Evolutionary conservation across 1,140 invertebrate species (phyloP).

Genomic region (Diorhabda carinulata): DNA sequence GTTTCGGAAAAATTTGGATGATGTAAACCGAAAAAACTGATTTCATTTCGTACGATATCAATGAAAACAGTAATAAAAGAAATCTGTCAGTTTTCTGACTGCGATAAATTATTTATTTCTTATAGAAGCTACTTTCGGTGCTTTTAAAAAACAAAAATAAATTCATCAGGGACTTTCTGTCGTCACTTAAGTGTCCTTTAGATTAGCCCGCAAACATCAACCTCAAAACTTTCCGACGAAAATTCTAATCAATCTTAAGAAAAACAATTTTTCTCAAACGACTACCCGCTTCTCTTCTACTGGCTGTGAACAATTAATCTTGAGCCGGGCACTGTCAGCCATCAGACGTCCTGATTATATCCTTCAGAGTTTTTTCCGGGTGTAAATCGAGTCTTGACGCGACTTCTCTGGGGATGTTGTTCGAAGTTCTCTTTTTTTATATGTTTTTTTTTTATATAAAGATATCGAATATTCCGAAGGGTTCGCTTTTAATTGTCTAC

Average conservation of each 20-base stretch:
- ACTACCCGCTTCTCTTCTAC: conserved; percentile 4
- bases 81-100: too few species aligned
- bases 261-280: background rate
- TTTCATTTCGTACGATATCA: too few species aligned
- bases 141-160: background rate
- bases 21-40: too few species aligned
- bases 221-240: conserved; percentile 1
- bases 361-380: conserved; percentile 3
- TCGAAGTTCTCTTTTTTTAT: background rate
- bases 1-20: too few species aligned
- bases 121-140: background rate
- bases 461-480: background rate
- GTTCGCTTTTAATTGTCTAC: background rate
- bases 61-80: too few species aligned
- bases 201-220: conserved; percentile 4
- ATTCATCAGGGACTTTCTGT: background rate
- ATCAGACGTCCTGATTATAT: conserved; percentile 10
- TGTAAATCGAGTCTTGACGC: background rate
- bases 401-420: background rate
- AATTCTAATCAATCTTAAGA: conserved; percentile 11
- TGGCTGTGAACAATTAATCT: conserved; percentile 8
- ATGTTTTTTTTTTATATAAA: background rate
- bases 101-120: too few species aligned
- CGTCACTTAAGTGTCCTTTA: conserved; percentile 1
- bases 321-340: conserved; percentile 4